Evolutionary conservation across 2,888 invertebrate genomes (phyloP), one percentile per base, ranked within the genome.

Genomic region (Mamestra brassicae): DNA sequence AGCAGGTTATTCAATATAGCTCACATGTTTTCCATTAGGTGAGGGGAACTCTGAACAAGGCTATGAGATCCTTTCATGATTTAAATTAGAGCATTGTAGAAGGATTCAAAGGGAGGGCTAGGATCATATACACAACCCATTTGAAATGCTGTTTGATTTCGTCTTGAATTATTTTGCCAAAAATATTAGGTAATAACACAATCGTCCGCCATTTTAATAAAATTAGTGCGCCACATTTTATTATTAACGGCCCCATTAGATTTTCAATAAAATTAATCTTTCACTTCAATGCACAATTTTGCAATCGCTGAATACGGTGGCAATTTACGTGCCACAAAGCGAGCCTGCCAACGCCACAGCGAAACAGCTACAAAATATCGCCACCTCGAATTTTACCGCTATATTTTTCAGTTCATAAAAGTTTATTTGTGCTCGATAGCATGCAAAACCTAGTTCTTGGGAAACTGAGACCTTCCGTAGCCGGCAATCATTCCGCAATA

Each of bases 341-440:
- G 80, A 80, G 76, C 86, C 88, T 89, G 91, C 90, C 91, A 89
- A 83, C 86, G 74, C 72, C 88, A 88, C 81, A 72, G 77, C 83
- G 82, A 86, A 86, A 89, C 80, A 83, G 85, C 80, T 83, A 84
- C 89, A 86, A 87, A 87, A 90, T 87, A 90, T 88, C 63, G 79
- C 85, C 80, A 83, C 82, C 85, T 82, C 86, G 78, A 86, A 75
- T 78, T 81, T 86, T 76, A 74, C 72, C 71, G 82, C 83, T 74
- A 87, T 86, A 91, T 90, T 90, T 92, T 90, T 89, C 88, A 87
- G 86, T 87, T 86, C 86, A 90, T 89, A 91, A 91, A 90, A 85
- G 86, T 89, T 88, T 90, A 87, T 90, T 88, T 89, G 79, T 81
- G 81, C 82, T 85, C 81, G 80, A 85, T 82, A 83, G 85, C 76